Evolutionary conservation across 2,888 invertebrate genomes (phyloP).

Genomic region (Leptarthrus brevirostris): DNA sequence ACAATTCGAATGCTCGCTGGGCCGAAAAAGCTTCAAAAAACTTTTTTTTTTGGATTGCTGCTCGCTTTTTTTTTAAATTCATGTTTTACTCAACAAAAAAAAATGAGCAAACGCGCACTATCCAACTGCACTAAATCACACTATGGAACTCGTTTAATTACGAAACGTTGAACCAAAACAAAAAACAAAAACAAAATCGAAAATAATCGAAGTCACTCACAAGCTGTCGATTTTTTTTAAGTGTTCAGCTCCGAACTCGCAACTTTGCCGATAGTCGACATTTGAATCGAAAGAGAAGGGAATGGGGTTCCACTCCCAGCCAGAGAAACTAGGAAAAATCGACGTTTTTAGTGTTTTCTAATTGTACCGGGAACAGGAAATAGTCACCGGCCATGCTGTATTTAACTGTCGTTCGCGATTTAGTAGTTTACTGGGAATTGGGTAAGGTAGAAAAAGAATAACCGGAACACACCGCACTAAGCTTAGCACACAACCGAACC

Average conservation of each 20-base stretch:
- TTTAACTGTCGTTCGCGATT: background rate
- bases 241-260: background rate
- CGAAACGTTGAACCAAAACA: constrained; percentile 19
- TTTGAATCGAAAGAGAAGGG: background rate
- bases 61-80: background rate
- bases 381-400: no score
- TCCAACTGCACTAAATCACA: constrained; percentile 38
- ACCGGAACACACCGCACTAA: constrained; percentile 13
- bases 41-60: no score
- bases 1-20: background rate
- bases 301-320: background rate
- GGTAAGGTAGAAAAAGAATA: background rate
- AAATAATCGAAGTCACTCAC: constrained; percentile 15
- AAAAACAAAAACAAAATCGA: constrained; percentile 22
- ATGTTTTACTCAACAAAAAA: background rate
- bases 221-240: constrained; percentile 20
- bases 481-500: constrained; percentile 37
- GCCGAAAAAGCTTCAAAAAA: background rate
- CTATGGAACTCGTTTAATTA: constrained; percentile 36
- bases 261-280: background rate
- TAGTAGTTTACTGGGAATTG: background rate
- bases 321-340: background rate
- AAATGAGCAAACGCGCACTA: constrained; percentile 18
- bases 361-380: background rate
- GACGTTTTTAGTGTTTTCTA: no score